These are phyloP conservation scores for Tragelaphus buxtoni DNA, from an alignment of 2,113 vertebrate species.

Conservation along the genomic window DNA sequence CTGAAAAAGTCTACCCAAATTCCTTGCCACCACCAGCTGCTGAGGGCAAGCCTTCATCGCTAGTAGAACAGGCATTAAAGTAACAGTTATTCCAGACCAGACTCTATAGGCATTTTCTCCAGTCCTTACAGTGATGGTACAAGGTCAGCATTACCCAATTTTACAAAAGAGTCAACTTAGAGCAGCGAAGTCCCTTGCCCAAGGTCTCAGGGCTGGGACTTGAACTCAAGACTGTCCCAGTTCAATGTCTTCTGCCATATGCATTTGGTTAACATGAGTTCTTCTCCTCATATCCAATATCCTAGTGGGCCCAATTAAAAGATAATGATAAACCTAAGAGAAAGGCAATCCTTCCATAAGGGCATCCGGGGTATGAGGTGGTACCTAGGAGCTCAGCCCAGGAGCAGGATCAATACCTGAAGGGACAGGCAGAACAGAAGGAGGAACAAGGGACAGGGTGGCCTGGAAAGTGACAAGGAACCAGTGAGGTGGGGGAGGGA, in stretches of 20 bases:
- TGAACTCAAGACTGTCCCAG: neutral
- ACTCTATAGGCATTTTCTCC: neutral
- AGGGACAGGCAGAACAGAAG: neutral
- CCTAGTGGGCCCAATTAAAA: neutral
- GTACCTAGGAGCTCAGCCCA: neutral
- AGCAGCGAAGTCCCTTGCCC: neutral
- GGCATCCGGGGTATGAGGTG: neutral
- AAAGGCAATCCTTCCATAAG: neutral
- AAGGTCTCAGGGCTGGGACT: neutral
- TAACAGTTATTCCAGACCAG: neutral
- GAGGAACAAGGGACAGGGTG: neutral
- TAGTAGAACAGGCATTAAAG: neutral
- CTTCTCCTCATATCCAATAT: neutral
- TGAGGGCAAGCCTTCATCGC: neutral
- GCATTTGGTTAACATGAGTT: neutral
- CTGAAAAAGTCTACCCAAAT: neutral
- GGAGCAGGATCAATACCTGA: accelerated
- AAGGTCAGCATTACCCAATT: neutral
- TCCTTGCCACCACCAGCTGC: neutral
- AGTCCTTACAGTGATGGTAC: neutral
- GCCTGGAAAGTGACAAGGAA: neutral
- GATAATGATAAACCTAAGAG: neutral
- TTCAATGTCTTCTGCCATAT: neutral
- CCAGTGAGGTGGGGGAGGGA: neutral
- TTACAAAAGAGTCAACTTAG: neutral